Conservation (phyloP, 2,888 invertebrate species). For the Machimus atricapillus region DNA sequence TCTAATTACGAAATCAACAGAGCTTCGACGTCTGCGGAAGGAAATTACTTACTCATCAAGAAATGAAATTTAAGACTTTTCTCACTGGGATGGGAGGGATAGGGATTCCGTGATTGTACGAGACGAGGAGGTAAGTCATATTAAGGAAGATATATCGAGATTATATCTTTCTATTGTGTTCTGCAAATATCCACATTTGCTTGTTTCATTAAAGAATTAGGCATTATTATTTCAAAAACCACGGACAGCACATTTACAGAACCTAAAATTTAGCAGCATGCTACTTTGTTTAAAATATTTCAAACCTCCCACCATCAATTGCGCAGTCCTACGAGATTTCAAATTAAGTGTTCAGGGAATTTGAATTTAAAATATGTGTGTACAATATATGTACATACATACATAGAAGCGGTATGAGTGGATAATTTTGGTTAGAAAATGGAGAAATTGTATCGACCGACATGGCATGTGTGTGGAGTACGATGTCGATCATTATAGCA, state of each 20-base stretch:
- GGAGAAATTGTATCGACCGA: background rate
- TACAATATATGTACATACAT: too few relatives aligned
- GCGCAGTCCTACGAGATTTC: background rate
- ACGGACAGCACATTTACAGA: background rate
- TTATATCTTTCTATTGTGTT: background rate
- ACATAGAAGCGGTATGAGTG: background rate
- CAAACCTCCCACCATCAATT: background rate
- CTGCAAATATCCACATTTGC: background rate
- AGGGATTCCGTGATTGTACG: background rate
- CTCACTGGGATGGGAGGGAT: background rate
- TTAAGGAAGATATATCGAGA: background rate
- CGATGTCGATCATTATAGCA: background rate
- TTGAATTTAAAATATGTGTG: background rate
- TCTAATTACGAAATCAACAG: background rate
- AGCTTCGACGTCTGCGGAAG: background rate
- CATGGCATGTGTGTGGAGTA: background rate
- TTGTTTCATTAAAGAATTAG: background rate
- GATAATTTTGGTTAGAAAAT: background rate
- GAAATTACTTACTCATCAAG: background rate
- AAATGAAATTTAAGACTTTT: background rate
- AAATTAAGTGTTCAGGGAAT: background rate
- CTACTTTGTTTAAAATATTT: background rate
- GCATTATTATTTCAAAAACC: background rate
- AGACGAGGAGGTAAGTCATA: background rate
- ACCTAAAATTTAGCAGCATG: background rate